Conservation (phyloP, 2,113 vertebrate species). For the Chionomys nivalis region DNA sequence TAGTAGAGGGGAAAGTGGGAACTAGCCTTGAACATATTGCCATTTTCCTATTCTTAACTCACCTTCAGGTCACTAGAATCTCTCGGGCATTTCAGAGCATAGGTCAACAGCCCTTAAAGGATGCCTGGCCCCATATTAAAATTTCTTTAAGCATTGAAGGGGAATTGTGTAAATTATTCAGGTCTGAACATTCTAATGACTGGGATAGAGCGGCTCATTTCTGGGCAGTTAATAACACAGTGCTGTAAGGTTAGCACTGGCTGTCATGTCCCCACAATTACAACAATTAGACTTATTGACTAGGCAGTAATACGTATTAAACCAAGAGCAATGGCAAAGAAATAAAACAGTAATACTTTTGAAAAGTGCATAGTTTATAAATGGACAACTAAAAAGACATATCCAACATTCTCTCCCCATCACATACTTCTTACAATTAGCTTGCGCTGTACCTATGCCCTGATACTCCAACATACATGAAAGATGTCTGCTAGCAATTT, state of each 20-base stretch:
- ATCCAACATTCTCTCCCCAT: background rate
- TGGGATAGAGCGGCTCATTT: background rate
- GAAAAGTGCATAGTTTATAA: background rate
- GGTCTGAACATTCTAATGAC: background rate
- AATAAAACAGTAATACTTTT: background rate
- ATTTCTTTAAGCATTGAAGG: background rate
- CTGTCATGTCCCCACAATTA: background rate
- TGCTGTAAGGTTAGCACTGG: background rate
- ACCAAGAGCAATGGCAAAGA: background rate
- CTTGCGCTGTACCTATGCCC: rapidly evolving
- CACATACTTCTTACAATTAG: background rate
- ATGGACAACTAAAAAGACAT: background rate
- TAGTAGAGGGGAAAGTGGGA: background rate
- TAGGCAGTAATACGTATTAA: background rate
- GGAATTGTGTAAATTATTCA: background rate
- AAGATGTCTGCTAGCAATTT: background rate
- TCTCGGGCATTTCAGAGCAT: background rate
- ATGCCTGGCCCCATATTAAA: background rate
- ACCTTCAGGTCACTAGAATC: background rate
- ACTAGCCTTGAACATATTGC: background rate
- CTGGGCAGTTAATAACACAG: background rate
- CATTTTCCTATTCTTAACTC: background rate
- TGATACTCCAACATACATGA: background rate
- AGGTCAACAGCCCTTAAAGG: background rate
- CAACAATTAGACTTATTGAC: background rate